Conservation (phyloP, 2,888 invertebrate genomes). For the Euzophera pinguis region DNA sequence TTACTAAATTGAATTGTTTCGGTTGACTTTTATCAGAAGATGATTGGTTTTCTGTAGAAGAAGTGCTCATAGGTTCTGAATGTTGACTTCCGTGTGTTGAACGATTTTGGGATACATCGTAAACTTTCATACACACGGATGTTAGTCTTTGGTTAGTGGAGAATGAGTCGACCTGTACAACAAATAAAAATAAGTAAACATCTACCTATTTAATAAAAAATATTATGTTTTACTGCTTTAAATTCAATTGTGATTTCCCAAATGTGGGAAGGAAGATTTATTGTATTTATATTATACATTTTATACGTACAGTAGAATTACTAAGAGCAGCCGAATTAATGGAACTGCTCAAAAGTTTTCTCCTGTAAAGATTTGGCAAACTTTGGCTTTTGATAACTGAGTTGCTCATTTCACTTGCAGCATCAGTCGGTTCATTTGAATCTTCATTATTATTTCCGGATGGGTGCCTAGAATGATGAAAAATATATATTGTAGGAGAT, state of each 20-base stretch:
- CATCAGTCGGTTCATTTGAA: constrained; percentile 75
- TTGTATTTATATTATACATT: too few relatives aligned
- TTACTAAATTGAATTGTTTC: constrained; percentile 89
- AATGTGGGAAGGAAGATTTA: too few relatives aligned
- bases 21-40: constrained; percentile 77
- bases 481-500: background rate
- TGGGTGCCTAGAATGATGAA: constrained; percentile 79
- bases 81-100: constrained; percentile 68
- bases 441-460: constrained; percentile 87
- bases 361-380: constrained; percentile 86
- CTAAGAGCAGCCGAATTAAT: constrained; percentile 80
- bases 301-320: constrained; percentile 84
- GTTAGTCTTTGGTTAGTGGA: constrained; percentile 68
- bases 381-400: constrained; percentile 87
- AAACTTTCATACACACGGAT: constrained; percentile 70
- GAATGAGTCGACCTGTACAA: constrained; percentile 74
- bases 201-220: too few relatives aligned
- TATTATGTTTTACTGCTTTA: too few relatives aligned
- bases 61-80: constrained; percentile 76
- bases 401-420: constrained; percentile 79
- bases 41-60: constrained; percentile 72
- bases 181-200: too few relatives aligned
- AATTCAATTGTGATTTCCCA: too few relatives aligned
- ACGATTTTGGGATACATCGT: constrained; percentile 69
- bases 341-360: constrained; percentile 73